Conservation (phyloP, 2,113 vertebrate genomes). For the Oncorhynchus mykiss region DNA sequence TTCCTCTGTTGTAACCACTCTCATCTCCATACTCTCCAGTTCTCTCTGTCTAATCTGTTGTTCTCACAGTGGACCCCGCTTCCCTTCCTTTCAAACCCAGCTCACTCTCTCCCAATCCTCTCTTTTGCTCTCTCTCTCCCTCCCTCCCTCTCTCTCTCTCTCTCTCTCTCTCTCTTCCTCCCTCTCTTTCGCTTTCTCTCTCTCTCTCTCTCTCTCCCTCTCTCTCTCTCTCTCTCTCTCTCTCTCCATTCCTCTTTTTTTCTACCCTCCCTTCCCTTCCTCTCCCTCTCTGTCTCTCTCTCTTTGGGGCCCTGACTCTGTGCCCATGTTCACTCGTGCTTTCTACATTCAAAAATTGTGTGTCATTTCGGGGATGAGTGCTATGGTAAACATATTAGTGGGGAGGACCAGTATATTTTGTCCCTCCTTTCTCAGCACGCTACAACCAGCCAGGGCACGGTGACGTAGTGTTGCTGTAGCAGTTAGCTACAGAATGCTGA, state of each 20-base stretch:
- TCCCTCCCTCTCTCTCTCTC: not conserved
- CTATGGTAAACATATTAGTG: conserved; percentile 28
- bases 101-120: not conserved
- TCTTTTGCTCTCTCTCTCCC: not conserved
- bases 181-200: not conserved
- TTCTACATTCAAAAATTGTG: conserved; percentile 46
- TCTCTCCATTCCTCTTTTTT: not conserved
- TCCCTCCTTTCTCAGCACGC: not conserved
- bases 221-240: not conserved
- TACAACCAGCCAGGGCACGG: not conserved
- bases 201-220: not conserved
- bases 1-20: not conserved
- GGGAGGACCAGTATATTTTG: conserved; percentile 1
- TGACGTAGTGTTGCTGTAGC: not conserved
- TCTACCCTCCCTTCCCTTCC: not conserved
- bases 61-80: not conserved
- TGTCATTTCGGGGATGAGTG: conserved; percentile 53
- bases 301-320: conserved; percentile 1
- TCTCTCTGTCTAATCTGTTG: not conserved
- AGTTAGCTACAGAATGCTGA: not conserved
- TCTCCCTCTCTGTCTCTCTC: not conserved
- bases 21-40: not conserved
- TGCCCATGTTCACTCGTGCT: conserved; percentile 19
- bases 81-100: not conserved
- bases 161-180: not conserved